These are phyloP conservation scores for Steatocranus sp. DNA, from an alignment of 2,797 vertebrate species.

Conservation along the genomic window DNA sequence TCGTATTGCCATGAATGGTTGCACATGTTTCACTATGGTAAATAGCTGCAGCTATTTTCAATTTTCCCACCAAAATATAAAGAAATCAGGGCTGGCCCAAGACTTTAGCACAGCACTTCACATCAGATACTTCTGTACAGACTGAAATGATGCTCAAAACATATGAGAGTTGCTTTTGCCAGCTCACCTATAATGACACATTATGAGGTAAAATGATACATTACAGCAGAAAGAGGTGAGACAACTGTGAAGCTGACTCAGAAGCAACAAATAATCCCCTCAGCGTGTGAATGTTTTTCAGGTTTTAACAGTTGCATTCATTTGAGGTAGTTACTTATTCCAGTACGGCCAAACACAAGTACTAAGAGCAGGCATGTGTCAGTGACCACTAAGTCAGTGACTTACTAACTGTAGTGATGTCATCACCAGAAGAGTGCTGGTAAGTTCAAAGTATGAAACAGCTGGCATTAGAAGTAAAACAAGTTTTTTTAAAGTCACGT, in stretches of 20 bases:
- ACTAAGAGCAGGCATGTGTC: conserved; percentile 31
- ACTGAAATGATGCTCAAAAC: neutral
- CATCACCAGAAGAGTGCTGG: neutral
- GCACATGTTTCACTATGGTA: neutral
- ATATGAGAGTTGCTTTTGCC: neutral
- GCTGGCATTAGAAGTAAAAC: accelerated
- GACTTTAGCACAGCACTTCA: neutral
- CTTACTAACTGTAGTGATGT: neutral
- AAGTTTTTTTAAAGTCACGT: neutral
- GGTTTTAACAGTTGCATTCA: neutral
- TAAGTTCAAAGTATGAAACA: neutral
- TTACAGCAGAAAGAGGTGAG: neutral
- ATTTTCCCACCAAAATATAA: neutral
- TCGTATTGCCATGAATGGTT: neutral
- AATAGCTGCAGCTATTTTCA: neutral
- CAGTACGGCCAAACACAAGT: conserved; percentile 31
- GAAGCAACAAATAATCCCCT: neutral
- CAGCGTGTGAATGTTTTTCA: neutral
- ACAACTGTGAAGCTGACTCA: neutral
- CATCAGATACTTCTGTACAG: neutral
- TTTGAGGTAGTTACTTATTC: conserved; percentile 63
- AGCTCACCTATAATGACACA: neutral
- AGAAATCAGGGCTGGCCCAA: neutral
- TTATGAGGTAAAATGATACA: neutral
- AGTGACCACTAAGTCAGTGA: conserved; percentile 30